These are phyloP conservation scores for Trinorchestia longiramus DNA, from an alignment of 1,140 invertebrate genomes.

Conservation along the genomic window DNA sequence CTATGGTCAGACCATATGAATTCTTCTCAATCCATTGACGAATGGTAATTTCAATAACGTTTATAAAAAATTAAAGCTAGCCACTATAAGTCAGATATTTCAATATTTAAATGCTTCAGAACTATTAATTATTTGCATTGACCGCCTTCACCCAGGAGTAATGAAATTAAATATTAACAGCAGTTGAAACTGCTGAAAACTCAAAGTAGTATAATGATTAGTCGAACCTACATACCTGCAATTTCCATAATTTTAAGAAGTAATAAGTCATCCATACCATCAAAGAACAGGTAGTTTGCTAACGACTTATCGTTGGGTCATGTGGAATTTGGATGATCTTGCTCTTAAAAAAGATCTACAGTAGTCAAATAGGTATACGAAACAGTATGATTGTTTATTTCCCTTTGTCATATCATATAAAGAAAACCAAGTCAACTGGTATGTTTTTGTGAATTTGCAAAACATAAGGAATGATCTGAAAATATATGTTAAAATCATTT, in stretches of 20 bases:
- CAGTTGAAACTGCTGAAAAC: background rate
- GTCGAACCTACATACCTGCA: background rate
- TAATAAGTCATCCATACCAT: background rate
- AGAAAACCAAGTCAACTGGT: too few species aligned
- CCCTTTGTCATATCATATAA: too few species aligned
- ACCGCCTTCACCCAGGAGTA: background rate
- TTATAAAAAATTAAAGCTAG: background rate
- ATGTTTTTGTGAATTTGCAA: too few species aligned
- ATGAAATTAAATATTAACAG: too few species aligned
- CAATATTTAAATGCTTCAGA: background rate
- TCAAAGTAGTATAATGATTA: background rate
- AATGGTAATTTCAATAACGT: background rate
- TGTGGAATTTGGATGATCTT: background rate
- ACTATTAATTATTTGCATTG: background rate
- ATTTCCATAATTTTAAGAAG: background rate
- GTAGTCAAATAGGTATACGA: background rate
- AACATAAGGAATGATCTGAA: too few species aligned
- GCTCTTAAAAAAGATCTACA: background rate
- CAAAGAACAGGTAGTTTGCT: background rate
- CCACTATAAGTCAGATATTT: background rate
- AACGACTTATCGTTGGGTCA: too few species aligned
- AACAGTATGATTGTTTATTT: too few species aligned
- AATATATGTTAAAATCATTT: too few species aligned
- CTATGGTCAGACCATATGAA: background rate
- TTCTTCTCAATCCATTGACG: background rate